phyloP scores from a whole-genome alignment of 1,140 invertebrate genomes.

The Psilanteris sp. region DNA sequence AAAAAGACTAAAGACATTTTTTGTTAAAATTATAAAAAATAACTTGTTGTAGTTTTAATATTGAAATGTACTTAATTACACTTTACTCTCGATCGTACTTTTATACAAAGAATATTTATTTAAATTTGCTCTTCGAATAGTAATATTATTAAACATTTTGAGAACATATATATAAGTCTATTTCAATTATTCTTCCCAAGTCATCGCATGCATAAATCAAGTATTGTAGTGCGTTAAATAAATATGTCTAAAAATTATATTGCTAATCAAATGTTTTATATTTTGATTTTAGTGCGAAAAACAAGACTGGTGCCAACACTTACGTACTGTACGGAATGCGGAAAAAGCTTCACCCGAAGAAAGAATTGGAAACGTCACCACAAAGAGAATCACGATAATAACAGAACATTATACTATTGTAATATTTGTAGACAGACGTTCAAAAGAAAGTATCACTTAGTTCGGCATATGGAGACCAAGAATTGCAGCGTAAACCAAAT shows the following conservation, averaged over 20 bases:
- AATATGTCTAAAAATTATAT: neutral
- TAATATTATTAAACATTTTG: constrained; percentile 20
- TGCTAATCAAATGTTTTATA: constrained; percentile 30
- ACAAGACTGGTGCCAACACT: constrained; percentile 4
- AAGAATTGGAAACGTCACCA: constrained; percentile 62
- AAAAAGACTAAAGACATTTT: constrained; percentile 13
- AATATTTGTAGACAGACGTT: constrained; percentile 74
- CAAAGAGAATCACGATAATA: constrained; percentile 49
- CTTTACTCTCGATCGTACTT: neutral
- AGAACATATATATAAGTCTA: no score
- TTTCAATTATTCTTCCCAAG: neutral
- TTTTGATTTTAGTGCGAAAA: constrained; percentile 55
- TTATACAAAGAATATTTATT: constrained; percentile 13
- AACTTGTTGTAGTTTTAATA: neutral
- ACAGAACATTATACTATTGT: constrained; percentile 64
- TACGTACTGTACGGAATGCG: constrained; percentile 43
- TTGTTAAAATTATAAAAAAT: neutral
- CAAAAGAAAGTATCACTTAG: constrained; percentile 78
- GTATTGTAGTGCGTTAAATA: neutral
- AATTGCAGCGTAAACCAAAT: constrained; percentile 23
- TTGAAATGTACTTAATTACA: constrained; percentile 12
- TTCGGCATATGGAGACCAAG: constrained; percentile 70
- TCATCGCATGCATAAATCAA: constrained; percentile 9
- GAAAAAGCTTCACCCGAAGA: constrained; percentile 46
- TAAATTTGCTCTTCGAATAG: neutral